Evolutionary conservation across 1,140 invertebrate species (phyloP), one percentile per base, ranked within the genome.

Genomic region (Ooceraea biroi): DNA sequence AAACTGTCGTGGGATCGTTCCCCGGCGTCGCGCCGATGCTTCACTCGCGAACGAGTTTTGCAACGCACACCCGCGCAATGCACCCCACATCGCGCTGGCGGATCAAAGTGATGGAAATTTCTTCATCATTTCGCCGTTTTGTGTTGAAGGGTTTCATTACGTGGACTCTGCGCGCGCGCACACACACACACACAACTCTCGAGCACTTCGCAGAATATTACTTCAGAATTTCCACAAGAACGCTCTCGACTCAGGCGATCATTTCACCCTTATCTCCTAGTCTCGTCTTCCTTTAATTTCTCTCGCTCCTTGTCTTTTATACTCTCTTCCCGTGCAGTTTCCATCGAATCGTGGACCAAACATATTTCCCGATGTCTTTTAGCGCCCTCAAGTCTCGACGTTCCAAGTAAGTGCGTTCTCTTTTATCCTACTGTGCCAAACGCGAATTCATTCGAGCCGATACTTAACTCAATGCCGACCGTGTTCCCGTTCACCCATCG

Each of bases 191-290:
- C 36, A 57, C 17, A 10, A 22, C 55, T 63, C 17, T 63, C 19
- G 76, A 69, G 69, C 68, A 25, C 19, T 84, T 72, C 44, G 78
- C 85, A 84, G 90, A 80, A 92, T 92, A 93, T 93, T 93, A 93
- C 92, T 91, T 91, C 82, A 88, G 78, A 90, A 93, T 93, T 93
- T 93, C 87, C 92, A 92, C 92, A 91, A 91, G 88, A 93, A 93
- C 90, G 90, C 88, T 92, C 88, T 92, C 91, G 90, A 84, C 85
- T 82, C 69, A 78, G 73, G 74, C 80, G 82, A 73, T 83, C 68
- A 50, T 30, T 78, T 74, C 87, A 30, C 52, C 46, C 69, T 68
- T 36, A 52, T 68, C 73, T 71, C 50, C n/a, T n/a, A 30, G 50
- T 57, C 25, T 60, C 30, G 52, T 11, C 19, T 77, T 17, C 25